Evolutionary conservation across 1,140 invertebrate species (phyloP), one percentile per base, ranked within the genome.

Genomic region (Neodiprion virginianus): DNA sequence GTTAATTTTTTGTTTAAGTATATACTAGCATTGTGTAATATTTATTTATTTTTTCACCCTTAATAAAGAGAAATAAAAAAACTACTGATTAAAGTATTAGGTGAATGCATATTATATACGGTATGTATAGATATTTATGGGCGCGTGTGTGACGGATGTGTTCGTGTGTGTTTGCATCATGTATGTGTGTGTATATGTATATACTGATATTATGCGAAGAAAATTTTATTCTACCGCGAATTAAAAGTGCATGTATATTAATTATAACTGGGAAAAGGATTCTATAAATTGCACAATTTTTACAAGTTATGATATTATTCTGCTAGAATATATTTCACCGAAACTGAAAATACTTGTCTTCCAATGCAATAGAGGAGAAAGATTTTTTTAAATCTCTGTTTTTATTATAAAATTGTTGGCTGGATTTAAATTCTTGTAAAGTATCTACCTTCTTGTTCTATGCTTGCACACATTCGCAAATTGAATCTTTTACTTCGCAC

Each of bases 11-110:
- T 69, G 73, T 72, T 48, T 14, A 48, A 67, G 72, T 74, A 69
- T 61, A 70, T 71, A 72, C 67, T 79, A 80, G 79, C 82, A 78
- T 84, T 76, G 78, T 79, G 80, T 85, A 86, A 81, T 86, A 87
- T 86, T 87, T 87, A 87, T 87, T 86, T 85, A 85, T 85, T 86
- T 86, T 84, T 85, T 85, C 48, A 48, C 48, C 11, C 12, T 48
- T 61, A 61, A 61, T 12, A 14, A 14, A 61, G n/a, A 17, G 5
- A 8, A 61, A 40, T 0, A 40, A 40, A 40, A 40, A 12, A 61
- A 61, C 14, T 61, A 61, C 53, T 61, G 23, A 17, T 71, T n/a
- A 8, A 40, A 71, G n/a, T 50, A 17, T 71, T 71, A 17, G 10
- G 11, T 69, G 11, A 7, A 23, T 69, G 21, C 17, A 23, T 69